Conservation (phyloP, 2,888 invertebrate genomes). For the Hydrotaea cyrtoneurina region DNA sequence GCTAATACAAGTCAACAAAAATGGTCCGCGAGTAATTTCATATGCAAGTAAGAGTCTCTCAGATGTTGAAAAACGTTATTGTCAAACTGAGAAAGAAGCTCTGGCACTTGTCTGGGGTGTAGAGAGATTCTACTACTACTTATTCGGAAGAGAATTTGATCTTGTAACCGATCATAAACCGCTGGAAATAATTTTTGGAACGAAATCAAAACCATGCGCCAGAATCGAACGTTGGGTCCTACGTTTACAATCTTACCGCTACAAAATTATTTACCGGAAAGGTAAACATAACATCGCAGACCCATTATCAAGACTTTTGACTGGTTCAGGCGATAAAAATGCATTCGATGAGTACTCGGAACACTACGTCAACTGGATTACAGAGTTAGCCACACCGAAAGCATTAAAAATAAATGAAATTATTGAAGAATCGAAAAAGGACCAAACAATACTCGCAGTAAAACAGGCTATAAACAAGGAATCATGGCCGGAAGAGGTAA, state of each 20-base stretch:
- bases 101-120: conserved; percentile 8
- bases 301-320: conserved; percentile 43
- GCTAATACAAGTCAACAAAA: not conserved
- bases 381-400: not conserved
- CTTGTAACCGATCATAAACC: conserved; percentile 72
- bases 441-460: too few relatives aligned
- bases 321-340: not conserved
- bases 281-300: conserved; percentile 51
- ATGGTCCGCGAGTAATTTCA: conserved; percentile 73
- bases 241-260: not conserved
- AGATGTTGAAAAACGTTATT: conserved; percentile 54
- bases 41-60: conserved; percentile 77
- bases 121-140: conserved; percentile 77
- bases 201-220: conserved; percentile 70
- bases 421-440: too few relatives aligned
- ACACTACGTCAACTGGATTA: not conserved
- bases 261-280: not conserved
- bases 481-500: too few relatives aligned
- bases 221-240: conserved; percentile 71
- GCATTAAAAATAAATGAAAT: not conserved
- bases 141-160: conserved; percentile 79
- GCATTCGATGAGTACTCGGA: not conserved
- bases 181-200: conserved; percentile 72
- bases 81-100: conserved; percentile 72
- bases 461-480: too few relatives aligned